Percentiles rank a stretch among this genome's conserved stretches.
phyloP scores from a whole-genome alignment of 2,888 invertebrate species.

The Phalangium opilio region DNA sequence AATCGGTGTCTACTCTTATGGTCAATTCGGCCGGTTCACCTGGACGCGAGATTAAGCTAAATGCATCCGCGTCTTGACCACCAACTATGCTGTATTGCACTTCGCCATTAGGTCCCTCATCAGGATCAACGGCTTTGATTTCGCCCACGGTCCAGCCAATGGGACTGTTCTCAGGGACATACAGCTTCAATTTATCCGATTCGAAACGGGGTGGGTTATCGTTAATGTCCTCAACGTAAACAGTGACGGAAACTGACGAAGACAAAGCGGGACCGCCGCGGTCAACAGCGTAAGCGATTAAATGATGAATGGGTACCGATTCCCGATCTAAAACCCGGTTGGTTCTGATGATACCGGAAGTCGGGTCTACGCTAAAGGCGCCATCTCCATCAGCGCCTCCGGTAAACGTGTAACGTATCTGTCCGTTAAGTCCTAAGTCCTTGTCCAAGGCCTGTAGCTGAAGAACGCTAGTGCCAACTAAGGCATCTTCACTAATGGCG shows the following conservation, averaged over 20 bases:
- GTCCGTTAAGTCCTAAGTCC: constrained; percentile 72
- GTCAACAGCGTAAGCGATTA: constrained; percentile 77
- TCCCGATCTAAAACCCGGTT: constrained; percentile 82
- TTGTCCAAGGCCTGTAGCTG: constrained; percentile 51
- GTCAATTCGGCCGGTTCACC: constrained; percentile 55
- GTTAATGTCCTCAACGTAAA: constrained; percentile 34
- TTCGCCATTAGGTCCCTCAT: constrained; percentile 76
- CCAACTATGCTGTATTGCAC: constrained; percentile 90
- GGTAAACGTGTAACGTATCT: constrained; percentile 39
- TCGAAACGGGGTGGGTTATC: constrained; percentile 42
- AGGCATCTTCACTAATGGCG: constrained; percentile 69
- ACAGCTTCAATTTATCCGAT: constrained; percentile 69
- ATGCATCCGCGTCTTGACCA: constrained; percentile 65
- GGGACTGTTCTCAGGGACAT: constrained; percentile 90
- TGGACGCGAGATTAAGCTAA: constrained; percentile 61
- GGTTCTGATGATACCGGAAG: constrained; percentile 79
- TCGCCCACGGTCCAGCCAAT: constrained; percentile 84
- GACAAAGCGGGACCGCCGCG: constrained; percentile 56
- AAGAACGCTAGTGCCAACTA: constrained; percentile 46
- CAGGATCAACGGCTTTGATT: constrained; percentile 76
- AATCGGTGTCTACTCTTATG: constrained; percentile 82
- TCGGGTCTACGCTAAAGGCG: constrained; percentile 79
- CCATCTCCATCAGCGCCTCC: constrained; percentile 49
- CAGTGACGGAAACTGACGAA: constrained; percentile 41
- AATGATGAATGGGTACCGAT: constrained; percentile 62